Conservation (phyloP, 2,888 invertebrate species). For the Laspeyria flexula region DNA sequence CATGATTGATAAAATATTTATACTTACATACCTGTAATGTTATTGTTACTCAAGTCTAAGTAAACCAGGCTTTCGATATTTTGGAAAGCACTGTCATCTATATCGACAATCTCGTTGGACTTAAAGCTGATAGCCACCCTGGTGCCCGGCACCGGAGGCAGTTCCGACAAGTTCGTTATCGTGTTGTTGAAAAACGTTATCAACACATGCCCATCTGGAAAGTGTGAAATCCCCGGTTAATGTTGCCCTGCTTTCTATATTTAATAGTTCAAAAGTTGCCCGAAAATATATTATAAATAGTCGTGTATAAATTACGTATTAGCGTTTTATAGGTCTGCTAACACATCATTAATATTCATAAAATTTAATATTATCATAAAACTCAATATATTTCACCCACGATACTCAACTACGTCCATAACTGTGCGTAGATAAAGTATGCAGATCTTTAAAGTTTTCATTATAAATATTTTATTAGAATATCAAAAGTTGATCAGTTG, state of each 20-base stretch:
- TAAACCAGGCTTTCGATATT: conserved; percentile 79
- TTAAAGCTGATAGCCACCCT: conserved; percentile 82
- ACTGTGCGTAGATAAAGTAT: conserved; percentile 10
- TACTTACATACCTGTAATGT: conserved; percentile 75
- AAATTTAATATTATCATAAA: conserved; percentile 33
- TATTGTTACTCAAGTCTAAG: conserved; percentile 86
- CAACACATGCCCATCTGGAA: conserved; percentile 76
- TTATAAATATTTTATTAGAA: conserved; percentile 26
- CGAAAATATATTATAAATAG: background rate
- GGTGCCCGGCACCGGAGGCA: conserved; percentile 73
- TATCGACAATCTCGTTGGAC: conserved; percentile 80
- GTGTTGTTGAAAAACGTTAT: conserved; percentile 86
- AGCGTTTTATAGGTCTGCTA: conserved; percentile 26
- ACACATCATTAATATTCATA: conserved; percentile 38
- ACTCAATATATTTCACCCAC: conserved; percentile 25
- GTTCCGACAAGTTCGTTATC: conserved; percentile 75
- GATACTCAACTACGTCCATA: conserved; percentile 26
- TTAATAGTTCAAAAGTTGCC: conserved; percentile 1
- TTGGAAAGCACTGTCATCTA: conserved; percentile 82
- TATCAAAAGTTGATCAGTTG: conserved; percentile 23
- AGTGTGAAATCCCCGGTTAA: conserved; percentile 16
- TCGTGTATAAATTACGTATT: conserved; percentile 20
- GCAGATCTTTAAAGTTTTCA: conserved; percentile 13
- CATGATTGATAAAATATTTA: too few relatives aligned
- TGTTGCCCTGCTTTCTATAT: conserved; percentile 5